These are phyloP conservation scores for Podilymbus podiceps DNA, from an alignment of 2,113 vertebrate species.

Conservation along the genomic window DNA sequence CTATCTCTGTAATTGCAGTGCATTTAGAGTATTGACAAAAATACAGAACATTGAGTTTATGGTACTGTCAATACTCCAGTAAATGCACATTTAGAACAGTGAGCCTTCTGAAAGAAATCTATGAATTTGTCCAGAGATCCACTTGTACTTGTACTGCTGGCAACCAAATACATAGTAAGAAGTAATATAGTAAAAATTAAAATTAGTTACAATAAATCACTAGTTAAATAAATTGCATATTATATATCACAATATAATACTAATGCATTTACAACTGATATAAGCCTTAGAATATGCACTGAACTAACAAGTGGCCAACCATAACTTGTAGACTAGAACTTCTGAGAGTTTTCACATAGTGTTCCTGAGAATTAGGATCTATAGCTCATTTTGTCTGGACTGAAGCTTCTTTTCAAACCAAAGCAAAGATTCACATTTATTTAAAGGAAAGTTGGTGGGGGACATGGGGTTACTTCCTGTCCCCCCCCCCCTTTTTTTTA, in stretches of 20 bases:
- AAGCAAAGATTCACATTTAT: neutral
- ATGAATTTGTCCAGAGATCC: neutral
- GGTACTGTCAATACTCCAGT: neutral
- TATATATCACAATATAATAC: neutral
- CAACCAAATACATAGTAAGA: neutral
- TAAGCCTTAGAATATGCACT: neutral
- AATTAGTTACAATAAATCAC: neutral
- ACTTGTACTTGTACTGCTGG: neutral
- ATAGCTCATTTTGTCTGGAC: neutral
- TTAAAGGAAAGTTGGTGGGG: neutral
- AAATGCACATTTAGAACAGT: neutral
- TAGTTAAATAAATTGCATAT: neutral
- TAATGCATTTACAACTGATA: neutral
- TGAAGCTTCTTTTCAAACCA: neutral
- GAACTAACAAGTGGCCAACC: neutral
- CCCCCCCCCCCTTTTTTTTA: accelerated
- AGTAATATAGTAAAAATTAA: neutral
- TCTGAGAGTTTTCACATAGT: neutral
- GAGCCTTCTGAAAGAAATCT: neutral
- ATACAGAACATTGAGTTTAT: neutral
- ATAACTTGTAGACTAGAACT: neutral
- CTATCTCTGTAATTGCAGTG: neutral
- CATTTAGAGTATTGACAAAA: neutral
- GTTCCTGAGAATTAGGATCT: neutral
- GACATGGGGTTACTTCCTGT: neutral